Evolutionary conservation across 1,140 invertebrate species (phyloP).

Genomic region (Telenomus remus): DNA sequence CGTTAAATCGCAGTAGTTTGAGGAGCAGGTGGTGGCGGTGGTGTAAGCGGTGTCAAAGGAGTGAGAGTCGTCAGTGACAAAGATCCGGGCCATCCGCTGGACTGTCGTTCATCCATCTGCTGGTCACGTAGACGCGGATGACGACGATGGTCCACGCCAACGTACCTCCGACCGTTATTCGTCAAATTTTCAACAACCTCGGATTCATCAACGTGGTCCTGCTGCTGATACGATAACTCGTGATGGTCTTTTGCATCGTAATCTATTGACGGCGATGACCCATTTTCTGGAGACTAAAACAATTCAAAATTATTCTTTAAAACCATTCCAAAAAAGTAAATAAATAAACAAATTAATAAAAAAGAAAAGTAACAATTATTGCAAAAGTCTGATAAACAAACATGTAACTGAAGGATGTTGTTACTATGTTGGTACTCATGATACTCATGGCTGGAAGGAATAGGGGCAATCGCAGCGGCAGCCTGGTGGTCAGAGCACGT

Average conservation of each 20-base stretch:
- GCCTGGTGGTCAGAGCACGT: conserved; percentile 43
- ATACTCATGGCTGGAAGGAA: conserved; percentile 60
- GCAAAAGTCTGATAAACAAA: conserved; percentile 14
- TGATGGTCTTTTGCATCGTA: conserved; percentile 68
- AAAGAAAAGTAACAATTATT: not conserved
- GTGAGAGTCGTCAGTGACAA: conserved; percentile 55
- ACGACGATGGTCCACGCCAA: conserved; percentile 64
- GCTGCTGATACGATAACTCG: conserved; percentile 59
- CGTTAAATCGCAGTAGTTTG: conserved; percentile 73
- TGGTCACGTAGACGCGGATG: conserved; percentile 59
- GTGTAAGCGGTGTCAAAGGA: conserved; percentile 69
- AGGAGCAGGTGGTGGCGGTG: conserved; percentile 63
- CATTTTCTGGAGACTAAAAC: conserved; percentile 56
- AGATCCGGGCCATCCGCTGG: conserved; percentile 26
- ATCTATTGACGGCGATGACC: conserved; percentile 61
- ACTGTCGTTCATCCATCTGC: conserved; percentile 56
- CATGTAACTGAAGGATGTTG: conserved; percentile 63
- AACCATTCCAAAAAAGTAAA: no score
- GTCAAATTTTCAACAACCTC: conserved; percentile 58
- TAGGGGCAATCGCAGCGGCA: conserved; percentile 37
- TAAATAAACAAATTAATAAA: conserved; percentile 1
- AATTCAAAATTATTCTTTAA: no score
- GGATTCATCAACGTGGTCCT: conserved; percentile 49
- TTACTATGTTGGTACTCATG: conserved; percentile 51
- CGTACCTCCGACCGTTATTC: conserved; percentile 63